Base-by-base conservation (phyloP, 2,888 invertebrate species). In the Chloroclystis v-ata region DNA sequence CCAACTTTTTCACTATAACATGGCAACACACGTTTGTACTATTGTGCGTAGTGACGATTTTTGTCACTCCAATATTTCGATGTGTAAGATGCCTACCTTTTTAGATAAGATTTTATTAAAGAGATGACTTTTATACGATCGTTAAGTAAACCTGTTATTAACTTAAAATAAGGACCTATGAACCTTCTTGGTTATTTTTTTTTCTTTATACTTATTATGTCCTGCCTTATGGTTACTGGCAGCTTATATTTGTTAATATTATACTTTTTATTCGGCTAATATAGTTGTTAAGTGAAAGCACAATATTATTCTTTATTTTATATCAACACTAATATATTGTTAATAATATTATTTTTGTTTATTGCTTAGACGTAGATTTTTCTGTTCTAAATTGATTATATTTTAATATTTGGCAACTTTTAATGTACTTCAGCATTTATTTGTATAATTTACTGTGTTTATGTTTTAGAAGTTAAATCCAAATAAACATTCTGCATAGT, bases 401-500 rank as follows among this genome's bases (percentile, higher is more conserved):
- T 75, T 78, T 72, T 67, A 73, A 72, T 71, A 76, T 79, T 20
- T 78, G 79, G 79, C 78, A 75, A 70, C 69, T 58, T 13, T 71
- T 77, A n/a, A 68, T 63, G 65, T 77, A 77, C 74, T 82, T 78
- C 60, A 64, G 82, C 86, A 86, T 86, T 86, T 86, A 85, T 81
- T 84, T 86, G 76, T 80, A 78, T 80, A 76, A 77, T 84, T 81
- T 83, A 82, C 81, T 82, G 76, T 83, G 84, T 86, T 85, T 78
- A 78, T 83, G 81, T 85, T 84, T 83, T 85, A 83, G 82, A 81
- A 68, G 79, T 81, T 82, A 68, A 75, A 81, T 81, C 80, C 82
- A 83, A 87, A 86, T 86, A 87, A 86, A 87, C 86, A 85, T 85
- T 85, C 82, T 75, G 78, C 85, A 85, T 86, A 86, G 85, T 82